Conservation (phyloP, 2,888 invertebrate genomes). For the Drosophila merina region DNA sequence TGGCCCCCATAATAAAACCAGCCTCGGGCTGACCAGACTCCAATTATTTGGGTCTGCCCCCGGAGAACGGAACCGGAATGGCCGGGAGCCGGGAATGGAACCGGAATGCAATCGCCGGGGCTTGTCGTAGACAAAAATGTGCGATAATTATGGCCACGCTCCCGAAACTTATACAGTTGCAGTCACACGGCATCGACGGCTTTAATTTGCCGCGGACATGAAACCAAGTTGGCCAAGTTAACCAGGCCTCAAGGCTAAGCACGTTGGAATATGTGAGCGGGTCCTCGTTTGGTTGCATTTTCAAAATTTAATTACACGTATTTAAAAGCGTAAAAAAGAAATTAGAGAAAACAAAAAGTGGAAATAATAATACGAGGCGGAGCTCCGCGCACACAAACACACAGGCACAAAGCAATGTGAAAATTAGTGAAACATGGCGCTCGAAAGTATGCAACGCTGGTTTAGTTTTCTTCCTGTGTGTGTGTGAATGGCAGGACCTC, state of each 20-base stretch:
- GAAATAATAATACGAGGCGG: constrained; percentile 21
- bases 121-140: constrained; percentile 55
- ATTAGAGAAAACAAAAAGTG: constrained; percentile 37
- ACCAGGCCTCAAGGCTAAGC: constrained; percentile 57
- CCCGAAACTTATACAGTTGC: not conserved
- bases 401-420: constrained; percentile 68
- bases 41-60: constrained; percentile 35
- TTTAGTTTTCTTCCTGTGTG: constrained; percentile 26
- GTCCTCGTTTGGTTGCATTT: constrained; percentile 41
- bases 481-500: constrained; percentile 10
- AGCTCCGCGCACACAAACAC: constrained; percentile 33
- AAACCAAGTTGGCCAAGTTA: constrained; percentile 43
- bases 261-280: constrained; percentile 38
- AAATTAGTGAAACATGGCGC: constrained; percentile 77
- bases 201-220: constrained; percentile 76
- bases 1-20: constrained; percentile 25
- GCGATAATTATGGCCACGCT: constrained; percentile 63
- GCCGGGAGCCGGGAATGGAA: constrained; percentile 8
- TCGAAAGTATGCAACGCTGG: constrained; percentile 60
- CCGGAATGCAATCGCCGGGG: constrained; percentile 40
- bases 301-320: constrained; percentile 79
- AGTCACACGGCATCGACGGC: constrained; percentile 43
- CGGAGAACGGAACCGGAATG: constrained; percentile 4
- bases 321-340: constrained; percentile 67
- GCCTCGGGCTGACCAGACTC: constrained; percentile 26